phyloP scores from a whole-genome alignment of 2,797 vertebrate species.

The Crocodylus rhombifer region DNA sequence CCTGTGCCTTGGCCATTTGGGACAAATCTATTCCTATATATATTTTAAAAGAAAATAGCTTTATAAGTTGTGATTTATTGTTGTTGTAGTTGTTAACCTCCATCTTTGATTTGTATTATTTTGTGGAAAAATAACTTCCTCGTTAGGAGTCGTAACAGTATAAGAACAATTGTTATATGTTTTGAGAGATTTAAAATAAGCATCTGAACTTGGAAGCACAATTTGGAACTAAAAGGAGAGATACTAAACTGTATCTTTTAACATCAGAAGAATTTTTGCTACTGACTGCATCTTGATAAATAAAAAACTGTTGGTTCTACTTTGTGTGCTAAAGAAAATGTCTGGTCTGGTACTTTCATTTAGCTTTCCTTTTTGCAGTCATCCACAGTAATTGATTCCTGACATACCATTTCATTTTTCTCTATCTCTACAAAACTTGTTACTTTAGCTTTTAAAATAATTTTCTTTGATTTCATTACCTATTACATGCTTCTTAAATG shows the following conservation, averaged over 20 bases:
- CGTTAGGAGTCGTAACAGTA: background rate
- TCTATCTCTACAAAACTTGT: conserved; percentile 2
- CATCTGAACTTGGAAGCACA: background rate
- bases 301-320: background rate
- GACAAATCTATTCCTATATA: background rate
- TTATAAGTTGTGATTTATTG: background rate
- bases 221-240: background rate
- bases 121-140: background rate
- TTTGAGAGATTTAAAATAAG: background rate
- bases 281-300: background rate
- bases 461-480: conserved; percentile 32
- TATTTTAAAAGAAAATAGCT: background rate
- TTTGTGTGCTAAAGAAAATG: background rate
- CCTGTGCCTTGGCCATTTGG: background rate
- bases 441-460: conserved; percentile 39
- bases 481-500: conserved; percentile 32
- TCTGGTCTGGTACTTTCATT: background rate
- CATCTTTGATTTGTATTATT: background rate
- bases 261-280: background rate
- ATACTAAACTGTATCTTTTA: background rate
- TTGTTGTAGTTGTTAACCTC: background rate
- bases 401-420: conserved; percentile 25
- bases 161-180: background rate
- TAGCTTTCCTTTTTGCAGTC: background rate
- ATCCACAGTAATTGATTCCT: conserved; percentile 21